Evolutionary conservation across 2,113 vertebrate genomes (phyloP).

Genomic region (Eulemur macaco): DNA sequence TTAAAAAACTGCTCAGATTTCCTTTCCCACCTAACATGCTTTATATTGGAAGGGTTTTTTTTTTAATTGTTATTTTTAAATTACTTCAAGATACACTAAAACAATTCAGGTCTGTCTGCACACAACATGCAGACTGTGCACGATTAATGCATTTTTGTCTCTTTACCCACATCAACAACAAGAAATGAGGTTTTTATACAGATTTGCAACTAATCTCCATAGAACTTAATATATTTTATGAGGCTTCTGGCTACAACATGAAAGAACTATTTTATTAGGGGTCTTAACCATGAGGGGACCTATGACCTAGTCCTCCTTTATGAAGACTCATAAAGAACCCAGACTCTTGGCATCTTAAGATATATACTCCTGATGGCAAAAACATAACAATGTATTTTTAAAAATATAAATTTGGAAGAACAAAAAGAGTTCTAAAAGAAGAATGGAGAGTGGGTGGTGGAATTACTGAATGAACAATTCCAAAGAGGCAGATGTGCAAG

Average conservation of each 20-base stretch:
- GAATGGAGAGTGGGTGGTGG: neutral
- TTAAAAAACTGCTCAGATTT: conserved; percentile 81
- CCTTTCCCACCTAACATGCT: conserved; percentile 79
- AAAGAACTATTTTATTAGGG: conserved; percentile 71
- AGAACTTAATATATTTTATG: conserved; percentile 66
- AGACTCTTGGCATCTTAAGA: neutral
- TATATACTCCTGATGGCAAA: neutral
- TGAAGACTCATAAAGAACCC: conserved; percentile 30
- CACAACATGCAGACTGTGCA: conserved; percentile 74
- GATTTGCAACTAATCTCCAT: conserved; percentile 70
- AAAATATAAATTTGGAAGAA: neutral
- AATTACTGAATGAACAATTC: neutral
- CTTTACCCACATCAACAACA: conserved; percentile 79
- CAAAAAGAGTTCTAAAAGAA: conserved; percentile 16
- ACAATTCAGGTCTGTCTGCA: conserved; percentile 79
- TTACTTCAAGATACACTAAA: conserved; percentile 80
- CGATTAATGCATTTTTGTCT: conserved; percentile 79
- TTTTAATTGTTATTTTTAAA: conserved; percentile 79
- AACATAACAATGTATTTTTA: neutral
- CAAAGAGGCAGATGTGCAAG: neutral
- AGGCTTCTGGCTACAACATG: conserved; percentile 68
- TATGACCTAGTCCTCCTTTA: conserved; percentile 24
- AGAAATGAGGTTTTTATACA: conserved; percentile 62
- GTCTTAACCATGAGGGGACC: conserved; percentile 62
- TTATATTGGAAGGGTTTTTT: conserved; percentile 73